Evolutionary conservation across 2,797 vertebrate species (phyloP).

Genomic region (Gallinago stenura): DNA sequence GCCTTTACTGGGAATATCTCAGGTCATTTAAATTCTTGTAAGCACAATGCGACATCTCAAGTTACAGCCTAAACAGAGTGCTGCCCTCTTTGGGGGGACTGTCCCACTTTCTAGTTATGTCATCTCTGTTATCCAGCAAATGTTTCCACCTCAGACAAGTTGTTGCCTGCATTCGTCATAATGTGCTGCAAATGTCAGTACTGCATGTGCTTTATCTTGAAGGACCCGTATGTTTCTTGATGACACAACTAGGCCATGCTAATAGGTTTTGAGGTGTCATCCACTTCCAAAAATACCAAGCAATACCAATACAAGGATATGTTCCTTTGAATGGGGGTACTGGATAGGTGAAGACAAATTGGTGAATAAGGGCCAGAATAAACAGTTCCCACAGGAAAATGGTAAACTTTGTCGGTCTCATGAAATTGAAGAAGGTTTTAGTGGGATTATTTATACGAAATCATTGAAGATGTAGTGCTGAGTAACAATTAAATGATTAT

Average conservation of each 20-base stretch:
- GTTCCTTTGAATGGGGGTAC: neutral
- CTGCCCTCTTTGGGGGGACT: neutral
- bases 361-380: neutral
- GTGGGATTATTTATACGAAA: neutral
- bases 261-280: neutral
- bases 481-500: neutral
- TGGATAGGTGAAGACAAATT: neutral
- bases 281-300: constrained; percentile 23
- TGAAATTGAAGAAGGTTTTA: neutral
- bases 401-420: neutral
- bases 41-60: neutral
- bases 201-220: neutral
- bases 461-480: neutral
- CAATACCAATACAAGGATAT: neutral
- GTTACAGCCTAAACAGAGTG: neutral
- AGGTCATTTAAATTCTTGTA: neutral
- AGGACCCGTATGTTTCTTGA: neutral
- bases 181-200: neutral
- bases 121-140: neutral
- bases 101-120: constrained; percentile 8
- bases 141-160: constrained; percentile 9
- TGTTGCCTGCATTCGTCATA: neutral
- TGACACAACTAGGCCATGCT: constrained; percentile 51
- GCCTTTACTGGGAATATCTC: neutral
- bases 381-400: neutral